A percentile compares a stretch with the other conserved stretches of the same genome.
Evolutionary conservation across 2,797 vertebrate species (phyloP).

Genomic region (Danio kyathit): DNA sequence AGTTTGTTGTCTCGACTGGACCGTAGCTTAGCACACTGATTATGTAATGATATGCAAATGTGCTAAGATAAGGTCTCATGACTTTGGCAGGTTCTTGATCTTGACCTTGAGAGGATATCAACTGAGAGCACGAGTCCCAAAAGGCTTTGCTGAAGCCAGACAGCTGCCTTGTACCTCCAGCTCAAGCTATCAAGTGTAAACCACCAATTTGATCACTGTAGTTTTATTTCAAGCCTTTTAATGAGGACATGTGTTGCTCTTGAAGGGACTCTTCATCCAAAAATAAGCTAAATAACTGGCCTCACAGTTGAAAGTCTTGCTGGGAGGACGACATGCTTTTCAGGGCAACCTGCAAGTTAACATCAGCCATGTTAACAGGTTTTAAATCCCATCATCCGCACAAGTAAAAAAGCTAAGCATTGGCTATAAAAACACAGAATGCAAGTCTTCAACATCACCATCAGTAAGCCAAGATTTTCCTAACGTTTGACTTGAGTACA

Average conservation of each 20-base stretch:
- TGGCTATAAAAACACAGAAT: too few species aligned
- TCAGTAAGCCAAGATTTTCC: too few species aligned
- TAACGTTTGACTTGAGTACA: too few species aligned
- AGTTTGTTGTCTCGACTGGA: constrained; percentile 17
- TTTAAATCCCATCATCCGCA: too few species aligned
- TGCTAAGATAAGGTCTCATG: neutral
- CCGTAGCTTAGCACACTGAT: constrained; percentile 4
- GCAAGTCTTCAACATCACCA: too few species aligned
- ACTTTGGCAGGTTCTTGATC: constrained; percentile 15
- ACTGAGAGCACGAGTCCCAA: neutral
- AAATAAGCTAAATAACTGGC: neutral
- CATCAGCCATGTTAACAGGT: neutral
- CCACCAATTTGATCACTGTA: constrained; percentile 11
- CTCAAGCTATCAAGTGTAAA: constrained; percentile 35
- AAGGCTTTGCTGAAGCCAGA: constrained; percentile 24
- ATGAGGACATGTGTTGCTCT: neutral
- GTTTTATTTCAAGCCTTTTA: constrained; percentile 13
- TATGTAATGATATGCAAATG: constrained; percentile 29
- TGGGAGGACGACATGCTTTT: neutral
- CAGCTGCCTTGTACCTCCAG: constrained; percentile 25
- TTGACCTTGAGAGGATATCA: constrained; percentile 38
- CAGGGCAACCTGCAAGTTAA: neutral
- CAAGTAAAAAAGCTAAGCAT: too few species aligned
- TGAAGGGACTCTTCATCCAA: neutral
- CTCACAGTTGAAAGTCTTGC: neutral